phyloP scores from a whole-genome alignment of 2,113 vertebrate genomes.

The Xiphias gladius region DNA sequence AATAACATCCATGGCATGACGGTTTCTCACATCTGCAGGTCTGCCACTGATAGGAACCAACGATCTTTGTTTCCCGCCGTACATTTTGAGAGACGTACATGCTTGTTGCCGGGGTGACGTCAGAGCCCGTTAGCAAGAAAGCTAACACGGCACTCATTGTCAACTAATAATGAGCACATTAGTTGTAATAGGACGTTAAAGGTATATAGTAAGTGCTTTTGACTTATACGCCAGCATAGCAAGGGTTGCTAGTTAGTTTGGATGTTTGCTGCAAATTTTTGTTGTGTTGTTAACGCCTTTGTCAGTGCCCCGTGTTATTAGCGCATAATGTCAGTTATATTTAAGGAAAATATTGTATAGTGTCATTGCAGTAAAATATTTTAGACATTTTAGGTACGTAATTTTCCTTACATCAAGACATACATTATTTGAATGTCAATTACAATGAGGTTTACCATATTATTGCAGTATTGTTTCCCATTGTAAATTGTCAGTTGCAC shows the following conservation, averaged over 20 bases:
- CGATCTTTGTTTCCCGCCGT: constrained; percentile 31
- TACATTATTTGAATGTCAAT: not conserved
- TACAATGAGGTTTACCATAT: not conserved
- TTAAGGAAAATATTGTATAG: not conserved
- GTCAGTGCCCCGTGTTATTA: not conserved
- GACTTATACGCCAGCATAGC: not conserved
- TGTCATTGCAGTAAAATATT: no score
- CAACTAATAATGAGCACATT: rapidly evolving
- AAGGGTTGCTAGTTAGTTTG: not conserved
- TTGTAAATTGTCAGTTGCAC: not conserved
- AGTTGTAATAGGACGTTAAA: not conserved
- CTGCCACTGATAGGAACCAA: constrained; percentile 6
- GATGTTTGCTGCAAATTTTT: not conserved
- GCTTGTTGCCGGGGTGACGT: not conserved
- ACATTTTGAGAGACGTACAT: constrained; percentile 19
- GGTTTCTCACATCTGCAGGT: not conserved
- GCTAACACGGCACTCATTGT: not conserved
- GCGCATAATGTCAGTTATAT: not conserved
- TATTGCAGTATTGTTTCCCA: not conserved
- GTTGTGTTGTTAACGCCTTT: not conserved
- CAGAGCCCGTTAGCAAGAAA: not conserved
- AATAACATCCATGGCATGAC: no score
- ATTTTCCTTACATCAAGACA: no score
- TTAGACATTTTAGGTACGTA: no score
- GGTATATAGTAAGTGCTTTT: constrained; percentile 3